Evolutionary conservation across 2,888 invertebrate species (phyloP).

Genomic region (Xestia ashworthii): DNA sequence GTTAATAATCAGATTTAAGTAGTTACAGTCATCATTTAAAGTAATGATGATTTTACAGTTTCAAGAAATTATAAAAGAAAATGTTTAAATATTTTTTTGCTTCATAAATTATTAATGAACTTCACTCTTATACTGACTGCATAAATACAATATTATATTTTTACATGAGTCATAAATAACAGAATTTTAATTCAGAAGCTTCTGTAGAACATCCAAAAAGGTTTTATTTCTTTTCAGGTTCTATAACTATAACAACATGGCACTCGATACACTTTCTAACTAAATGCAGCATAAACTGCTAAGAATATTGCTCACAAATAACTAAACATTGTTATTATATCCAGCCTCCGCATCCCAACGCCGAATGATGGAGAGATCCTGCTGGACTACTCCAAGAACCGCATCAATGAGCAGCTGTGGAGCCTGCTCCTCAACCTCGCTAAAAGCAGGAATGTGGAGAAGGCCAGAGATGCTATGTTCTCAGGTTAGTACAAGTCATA

Average conservation of each 20-base stretch:
- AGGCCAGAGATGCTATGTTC: conserved; percentile 97
- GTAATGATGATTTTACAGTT: conserved; percentile 2
- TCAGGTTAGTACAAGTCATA: conserved; percentile 74
- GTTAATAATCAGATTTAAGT: background rate
- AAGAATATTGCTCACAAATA: background rate
- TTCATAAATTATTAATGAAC: background rate
- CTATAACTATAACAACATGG: background rate
- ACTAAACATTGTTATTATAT: conserved; percentile 8
- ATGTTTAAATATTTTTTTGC: background rate
- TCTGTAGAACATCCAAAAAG: background rate
- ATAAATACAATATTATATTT: background rate
- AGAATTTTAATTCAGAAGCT: background rate
- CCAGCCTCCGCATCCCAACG: conserved; percentile 94
- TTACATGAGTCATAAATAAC: background rate
- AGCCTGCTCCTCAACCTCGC: conserved; percentile 95
- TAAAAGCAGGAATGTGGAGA: conserved; percentile 94
- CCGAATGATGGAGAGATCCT: conserved; percentile 97
- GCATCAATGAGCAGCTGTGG: conserved; percentile 95
- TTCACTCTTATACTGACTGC: background rate
- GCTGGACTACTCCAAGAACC: conserved; percentile 99
- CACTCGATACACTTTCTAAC: background rate
- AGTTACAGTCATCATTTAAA: background rate
- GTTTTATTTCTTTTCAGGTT: background rate
- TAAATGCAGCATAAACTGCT: background rate
- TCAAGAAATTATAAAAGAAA: background rate